These are phyloP conservation scores for Popillia japonica DNA, from an alignment of 1,140 invertebrate species.

Conservation along the genomic window DNA sequence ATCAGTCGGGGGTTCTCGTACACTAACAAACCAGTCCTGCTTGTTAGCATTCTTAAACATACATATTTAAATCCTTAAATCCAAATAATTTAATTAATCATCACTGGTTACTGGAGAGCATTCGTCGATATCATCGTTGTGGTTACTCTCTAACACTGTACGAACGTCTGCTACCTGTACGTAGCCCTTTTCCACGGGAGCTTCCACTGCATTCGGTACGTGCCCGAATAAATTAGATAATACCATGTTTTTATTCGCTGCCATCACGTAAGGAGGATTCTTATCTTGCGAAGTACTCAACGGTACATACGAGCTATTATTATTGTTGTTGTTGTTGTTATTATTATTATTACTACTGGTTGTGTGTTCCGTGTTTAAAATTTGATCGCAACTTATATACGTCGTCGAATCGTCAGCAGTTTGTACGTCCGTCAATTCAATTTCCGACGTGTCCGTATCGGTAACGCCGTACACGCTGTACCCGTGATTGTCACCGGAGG, in stretches of 20 bases:
- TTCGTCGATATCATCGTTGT: not conserved
- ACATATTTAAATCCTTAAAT: not conserved
- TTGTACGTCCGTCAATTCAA: not conserved
- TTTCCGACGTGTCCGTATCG: not conserved
- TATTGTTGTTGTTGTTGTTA: too few species aligned
- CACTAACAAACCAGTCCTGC: not conserved
- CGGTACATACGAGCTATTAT: conserved; percentile 47
- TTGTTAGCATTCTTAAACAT: too few species aligned
- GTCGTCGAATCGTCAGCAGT: not conserved
- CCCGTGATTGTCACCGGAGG: too few species aligned
- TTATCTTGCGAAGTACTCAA: conserved; percentile 40
- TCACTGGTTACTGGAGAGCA: not conserved
- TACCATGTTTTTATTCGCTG: conserved; percentile 41
- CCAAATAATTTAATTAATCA: not conserved
- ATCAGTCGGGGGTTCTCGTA: not conserved
- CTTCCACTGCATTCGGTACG: not conserved
- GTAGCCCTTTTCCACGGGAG: conserved; percentile 31
- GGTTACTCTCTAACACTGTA: not conserved
- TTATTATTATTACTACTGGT: too few species aligned
- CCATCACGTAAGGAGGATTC: conserved; percentile 45
- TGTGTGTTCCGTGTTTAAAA: conserved; percentile 42
- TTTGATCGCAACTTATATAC: conserved; percentile 2
- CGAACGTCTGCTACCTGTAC: conserved; percentile 41
- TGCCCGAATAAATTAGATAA: not conserved
- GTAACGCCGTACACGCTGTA: not conserved